A percentile compares a stretch with the other conserved stretches of the same genome.
phyloP scores from a whole-genome alignment of 2,888 invertebrate genomes.

The Clivina fossor region DNA sequence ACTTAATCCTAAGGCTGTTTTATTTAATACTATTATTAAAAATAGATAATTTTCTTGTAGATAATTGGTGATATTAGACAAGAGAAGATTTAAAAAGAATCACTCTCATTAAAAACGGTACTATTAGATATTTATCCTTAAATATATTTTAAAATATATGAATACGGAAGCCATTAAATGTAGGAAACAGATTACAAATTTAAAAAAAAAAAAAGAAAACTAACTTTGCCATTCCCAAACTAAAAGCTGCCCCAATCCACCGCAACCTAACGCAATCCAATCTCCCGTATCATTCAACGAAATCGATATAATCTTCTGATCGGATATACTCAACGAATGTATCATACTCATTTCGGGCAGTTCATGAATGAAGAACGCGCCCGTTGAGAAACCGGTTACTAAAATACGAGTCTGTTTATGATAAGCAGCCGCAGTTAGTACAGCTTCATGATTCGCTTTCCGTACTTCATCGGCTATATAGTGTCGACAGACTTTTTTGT shows the following conservation, averaged over 20 bases:
- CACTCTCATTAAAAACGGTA: too few species aligned
- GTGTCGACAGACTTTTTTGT: conserved; percentile 71
- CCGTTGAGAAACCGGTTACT: conserved; percentile 83
- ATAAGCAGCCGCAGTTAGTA: conserved; percentile 80
- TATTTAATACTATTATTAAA: too few species aligned
- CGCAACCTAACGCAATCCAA: conserved; percentile 94
- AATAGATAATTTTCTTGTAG: too few species aligned
- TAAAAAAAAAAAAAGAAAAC: conserved; percentile 37
- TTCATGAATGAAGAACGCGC: conserved; percentile 91
- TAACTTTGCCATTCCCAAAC: conserved; percentile 99
- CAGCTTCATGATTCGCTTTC: conserved; percentile 63
- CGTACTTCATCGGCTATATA: conserved; percentile 72
- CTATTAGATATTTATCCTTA: too few species aligned
- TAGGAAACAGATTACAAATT: conserved; percentile 4
- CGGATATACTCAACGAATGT: conserved; percentile 85
- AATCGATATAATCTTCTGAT: conserved; percentile 78
- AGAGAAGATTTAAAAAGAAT: too few species aligned
- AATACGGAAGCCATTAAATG: too few species aligned
- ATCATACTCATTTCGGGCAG: conserved; percentile 92
- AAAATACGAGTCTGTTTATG: conserved; percentile 78
- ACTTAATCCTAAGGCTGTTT: too few species aligned
- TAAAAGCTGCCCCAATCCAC: conserved; percentile 85
- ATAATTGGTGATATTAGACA: too few species aligned
- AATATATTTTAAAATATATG: not conserved
- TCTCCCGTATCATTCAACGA: conserved; percentile 86